Evolutionary conservation across 2,113 vertebrate species (phyloP), one percentile per base, ranked within the genome.

Genomic region (Ceratotherium simum): DNA sequence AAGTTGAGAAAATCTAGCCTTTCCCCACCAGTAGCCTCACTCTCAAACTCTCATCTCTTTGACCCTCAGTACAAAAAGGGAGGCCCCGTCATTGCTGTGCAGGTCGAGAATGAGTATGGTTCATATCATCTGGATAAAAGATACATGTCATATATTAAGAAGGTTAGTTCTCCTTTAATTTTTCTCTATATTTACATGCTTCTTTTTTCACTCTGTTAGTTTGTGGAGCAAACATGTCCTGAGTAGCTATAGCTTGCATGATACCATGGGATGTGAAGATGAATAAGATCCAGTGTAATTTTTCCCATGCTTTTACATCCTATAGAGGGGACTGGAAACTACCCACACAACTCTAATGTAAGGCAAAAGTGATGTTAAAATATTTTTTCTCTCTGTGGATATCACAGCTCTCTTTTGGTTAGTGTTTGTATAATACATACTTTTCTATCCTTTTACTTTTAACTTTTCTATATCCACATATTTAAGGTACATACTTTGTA

Each of bases 21-120:
- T 91, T 65, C 33, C 18, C 31, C 31, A 33, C 20, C 27, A 6
- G 13, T 29, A 16, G 12, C 23, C 13, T 90, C 46, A 48, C 25
- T 78, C 18, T 76, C 25, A 89, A 51, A 86, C 36, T 92, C 39
- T 96, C 25, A 2, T 84, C 69, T 97, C 10, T 70, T 51, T 81
- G 73, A 95, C 88, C 67, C 17, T 76, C 98, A 99, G 99, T 99
- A 99, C 98, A 98, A 99, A 96, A 98, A 97, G 25, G 99, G 99
- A 89, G 99, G 99, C 4, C 99, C 99, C 81, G 99, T 99, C 98
- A 99, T 99, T 81, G 99, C 99, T 2, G 96, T 99, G 96, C 99
- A 99, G 97, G 98, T 99, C 85, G 99, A 99, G 98, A 99, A 99
- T 80, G 99, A 99, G 89, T 99, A 99, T 5, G 99, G 99, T 33